Evolutionary conservation across 2,113 vertebrate species (phyloP).

Genomic region (Empidonax traillii): DNA sequence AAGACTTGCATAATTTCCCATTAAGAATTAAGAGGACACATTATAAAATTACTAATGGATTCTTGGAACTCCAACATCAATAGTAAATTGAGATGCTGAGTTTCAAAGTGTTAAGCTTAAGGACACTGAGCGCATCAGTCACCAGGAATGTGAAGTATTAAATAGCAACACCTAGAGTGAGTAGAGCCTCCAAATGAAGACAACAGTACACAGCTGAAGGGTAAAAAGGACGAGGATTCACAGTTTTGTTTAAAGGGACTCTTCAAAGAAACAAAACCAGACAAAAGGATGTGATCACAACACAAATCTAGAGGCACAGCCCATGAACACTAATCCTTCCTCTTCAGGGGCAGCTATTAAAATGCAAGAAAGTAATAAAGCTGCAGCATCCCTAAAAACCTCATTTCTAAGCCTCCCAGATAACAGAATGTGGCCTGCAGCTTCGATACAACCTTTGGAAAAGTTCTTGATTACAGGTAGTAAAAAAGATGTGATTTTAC

Average conservation of each 20-base stretch:
- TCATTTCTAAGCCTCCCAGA: background rate
- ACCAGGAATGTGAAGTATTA: background rate
- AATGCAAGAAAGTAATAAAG: constrained; percentile 4
- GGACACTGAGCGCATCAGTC: background rate
- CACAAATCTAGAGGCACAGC: background rate
- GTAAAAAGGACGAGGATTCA: background rate
- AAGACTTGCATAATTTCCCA: background rate
- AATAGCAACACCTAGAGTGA: background rate
- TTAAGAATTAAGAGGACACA: background rate
- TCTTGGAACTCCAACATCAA: background rate
- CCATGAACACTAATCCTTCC: background rate
- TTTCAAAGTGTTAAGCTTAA: background rate
- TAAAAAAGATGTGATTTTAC: background rate
- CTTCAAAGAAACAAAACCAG: constrained; percentile 15
- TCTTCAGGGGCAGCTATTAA: background rate
- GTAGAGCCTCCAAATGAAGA: background rate
- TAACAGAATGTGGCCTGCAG: background rate
- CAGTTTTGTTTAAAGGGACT: background rate
- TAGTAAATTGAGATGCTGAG: background rate
- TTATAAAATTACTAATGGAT: background rate
- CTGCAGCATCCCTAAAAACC: background rate
- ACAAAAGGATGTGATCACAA: constrained; percentile 1
- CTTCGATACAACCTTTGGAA: background rate
- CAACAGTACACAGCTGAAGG: background rate
- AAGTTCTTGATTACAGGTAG: background rate